Percentiles rank a stretch among this genome's conserved stretches.
Evolutionary conservation across 2,888 invertebrate genomes (phyloP).

Genomic region (Biston stratarius): DNA sequence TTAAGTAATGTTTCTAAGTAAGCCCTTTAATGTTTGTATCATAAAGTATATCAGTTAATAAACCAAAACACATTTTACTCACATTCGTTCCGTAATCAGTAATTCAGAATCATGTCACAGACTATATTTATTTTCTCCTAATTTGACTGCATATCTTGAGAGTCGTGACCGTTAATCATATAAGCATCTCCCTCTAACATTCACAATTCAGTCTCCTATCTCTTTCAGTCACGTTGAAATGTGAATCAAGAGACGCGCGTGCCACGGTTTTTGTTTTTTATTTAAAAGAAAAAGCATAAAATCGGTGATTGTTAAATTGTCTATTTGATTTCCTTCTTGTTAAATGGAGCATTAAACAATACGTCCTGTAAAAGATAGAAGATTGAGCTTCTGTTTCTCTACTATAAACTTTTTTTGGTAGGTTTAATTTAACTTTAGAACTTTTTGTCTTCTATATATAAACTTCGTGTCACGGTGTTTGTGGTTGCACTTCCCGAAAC

Average conservation of each 20-base stretch:
- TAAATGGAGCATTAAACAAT: constrained; percentile 36
- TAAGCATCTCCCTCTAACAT: constrained; percentile 54
- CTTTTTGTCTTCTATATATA: not conserved
- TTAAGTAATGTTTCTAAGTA: too few species aligned
- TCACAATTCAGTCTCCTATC: constrained; percentile 45
- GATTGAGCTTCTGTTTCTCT: not conserved
- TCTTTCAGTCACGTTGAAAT: constrained; percentile 66
- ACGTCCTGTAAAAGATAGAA: constrained; percentile 1
- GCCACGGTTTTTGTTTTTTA: constrained; percentile 72
- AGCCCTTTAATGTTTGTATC: not conserved
- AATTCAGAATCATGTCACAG: constrained; percentile 54
- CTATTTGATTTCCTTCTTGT: constrained; percentile 69
- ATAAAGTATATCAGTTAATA: constrained; percentile 17
- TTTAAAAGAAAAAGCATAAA: constrained; percentile 77
- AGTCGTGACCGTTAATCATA: constrained; percentile 76
- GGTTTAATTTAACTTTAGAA: not conserved
- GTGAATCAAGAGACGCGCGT: constrained; percentile 77
- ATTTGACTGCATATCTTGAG: constrained; percentile 82
- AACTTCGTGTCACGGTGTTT: too few species aligned
- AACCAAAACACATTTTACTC: not conserved
- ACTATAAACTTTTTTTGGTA: not conserved
- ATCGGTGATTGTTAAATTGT: constrained; percentile 65
- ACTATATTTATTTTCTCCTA: constrained; percentile 79
- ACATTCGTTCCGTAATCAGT: constrained; percentile 27
- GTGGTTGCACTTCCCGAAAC: too few species aligned